These are phyloP conservation scores for Adelosebastes latens DNA, from an alignment of 2,797 vertebrate genomes.

Conservation along the genomic window DNA sequence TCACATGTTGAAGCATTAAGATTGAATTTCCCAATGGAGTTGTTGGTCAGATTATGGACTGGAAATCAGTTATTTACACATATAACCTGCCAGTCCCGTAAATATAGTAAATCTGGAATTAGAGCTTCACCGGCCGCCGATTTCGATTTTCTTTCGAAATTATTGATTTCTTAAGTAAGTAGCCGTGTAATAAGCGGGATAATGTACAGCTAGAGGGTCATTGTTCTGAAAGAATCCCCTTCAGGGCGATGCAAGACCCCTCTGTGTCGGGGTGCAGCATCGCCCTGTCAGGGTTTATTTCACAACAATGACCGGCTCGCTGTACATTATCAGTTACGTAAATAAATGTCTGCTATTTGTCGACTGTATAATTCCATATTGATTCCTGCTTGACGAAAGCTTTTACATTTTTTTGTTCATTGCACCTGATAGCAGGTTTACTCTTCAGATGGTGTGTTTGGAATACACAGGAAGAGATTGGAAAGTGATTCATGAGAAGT, in stretches of 20 bases:
- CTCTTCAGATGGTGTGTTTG: not conserved
- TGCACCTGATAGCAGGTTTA: not conserved
- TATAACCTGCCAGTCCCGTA: not conserved
- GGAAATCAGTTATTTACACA: not conserved
- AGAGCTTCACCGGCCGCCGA: too few relatives aligned
- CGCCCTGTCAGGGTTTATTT: too few relatives aligned
- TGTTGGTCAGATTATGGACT: not conserved
- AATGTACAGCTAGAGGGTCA: too few relatives aligned
- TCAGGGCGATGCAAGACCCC: too few relatives aligned
- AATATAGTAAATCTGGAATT: not conserved
- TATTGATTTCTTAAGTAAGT: too few relatives aligned
- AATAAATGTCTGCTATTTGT: not conserved
- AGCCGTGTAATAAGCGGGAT: too few relatives aligned
- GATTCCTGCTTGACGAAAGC: not conserved
- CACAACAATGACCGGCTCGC: too few relatives aligned
- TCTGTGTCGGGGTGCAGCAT: too few relatives aligned
- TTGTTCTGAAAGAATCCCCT: too few relatives aligned
- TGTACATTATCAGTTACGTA: too few relatives aligned
- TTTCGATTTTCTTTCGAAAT: too few relatives aligned
- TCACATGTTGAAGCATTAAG: not conserved
- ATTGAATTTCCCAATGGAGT: not conserved
- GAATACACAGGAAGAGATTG: not conserved
- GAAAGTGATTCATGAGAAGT: not conserved
- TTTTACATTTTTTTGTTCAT: not conserved
- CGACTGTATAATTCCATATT: not conserved